Evolutionary conservation across 2,888 invertebrate genomes (phyloP).

Genomic region (Spisula solida): DNA sequence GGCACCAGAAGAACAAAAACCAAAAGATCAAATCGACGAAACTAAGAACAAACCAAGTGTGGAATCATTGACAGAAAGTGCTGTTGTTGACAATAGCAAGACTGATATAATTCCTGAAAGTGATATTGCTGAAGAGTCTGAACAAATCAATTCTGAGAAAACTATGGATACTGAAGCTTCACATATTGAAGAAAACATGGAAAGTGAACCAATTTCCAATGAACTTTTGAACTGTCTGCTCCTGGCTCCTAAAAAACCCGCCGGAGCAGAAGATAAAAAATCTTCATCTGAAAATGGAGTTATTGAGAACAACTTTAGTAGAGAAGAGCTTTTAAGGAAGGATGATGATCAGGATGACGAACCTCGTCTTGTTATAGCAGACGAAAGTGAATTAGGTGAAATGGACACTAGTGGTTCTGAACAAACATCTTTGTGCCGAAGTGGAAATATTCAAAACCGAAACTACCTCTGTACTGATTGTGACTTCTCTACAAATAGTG

Average conservation of each 20-base stretch:
- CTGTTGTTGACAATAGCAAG: background rate
- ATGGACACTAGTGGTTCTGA: slow-evolving; percentile 58
- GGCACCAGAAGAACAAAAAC: slow-evolving; percentile 42
- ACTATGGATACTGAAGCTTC: slow-evolving; percentile 6
- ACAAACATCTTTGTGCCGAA: slow-evolving; percentile 69
- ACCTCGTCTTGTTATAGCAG: slow-evolving; percentile 76
- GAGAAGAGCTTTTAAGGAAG: slow-evolving; percentile 63
- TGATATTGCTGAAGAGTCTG: slow-evolving; percentile 7
- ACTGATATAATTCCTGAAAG: slow-evolving; percentile 2
- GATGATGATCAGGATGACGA: slow-evolving; percentile 78
- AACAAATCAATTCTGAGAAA: slow-evolving; percentile 4
- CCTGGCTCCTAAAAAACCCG: slow-evolving; percentile 54
- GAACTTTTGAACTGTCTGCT: slow-evolving; percentile 63
- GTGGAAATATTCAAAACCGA: slow-evolving; percentile 81
- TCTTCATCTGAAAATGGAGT: slow-evolving; percentile 57
- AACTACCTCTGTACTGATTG: slow-evolving; percentile 80
- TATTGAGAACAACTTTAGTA: slow-evolving; percentile 56
- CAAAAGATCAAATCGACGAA: slow-evolving; percentile 38
- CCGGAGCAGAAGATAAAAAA: slow-evolving; percentile 25
- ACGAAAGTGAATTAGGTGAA: slow-evolving; percentile 61
- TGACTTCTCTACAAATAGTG: slow-evolving; percentile 79
- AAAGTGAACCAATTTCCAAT: slow-evolving; percentile 59
- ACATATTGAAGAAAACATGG: slow-evolving; percentile 50
- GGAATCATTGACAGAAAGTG: background rate
- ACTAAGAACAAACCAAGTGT: slow-evolving; percentile 8